These are phyloP conservation scores for Platysternon megacephalum DNA, from an alignment of 2,113 vertebrate genomes.

Conservation along the genomic window DNA sequence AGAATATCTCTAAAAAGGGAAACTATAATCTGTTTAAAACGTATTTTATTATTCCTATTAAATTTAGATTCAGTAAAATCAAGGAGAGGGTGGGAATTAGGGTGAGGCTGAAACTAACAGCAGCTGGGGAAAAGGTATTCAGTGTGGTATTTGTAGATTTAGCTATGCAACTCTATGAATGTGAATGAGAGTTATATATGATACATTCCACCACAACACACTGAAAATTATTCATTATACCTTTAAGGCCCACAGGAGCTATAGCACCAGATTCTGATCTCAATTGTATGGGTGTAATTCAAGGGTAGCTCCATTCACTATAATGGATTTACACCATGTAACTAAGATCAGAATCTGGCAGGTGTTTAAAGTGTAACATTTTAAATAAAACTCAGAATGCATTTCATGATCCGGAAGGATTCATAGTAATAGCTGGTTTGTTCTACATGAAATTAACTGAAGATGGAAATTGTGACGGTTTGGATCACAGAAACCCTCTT, in stretches of 20 bases:
- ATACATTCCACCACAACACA: neutral
- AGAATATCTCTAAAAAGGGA: neutral
- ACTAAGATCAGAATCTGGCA: neutral
- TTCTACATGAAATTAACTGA: neutral
- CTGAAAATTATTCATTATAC: neutral
- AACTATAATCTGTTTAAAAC: neutral
- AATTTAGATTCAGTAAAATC: neutral
- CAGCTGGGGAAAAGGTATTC: neutral
- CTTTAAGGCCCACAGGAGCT: neutral
- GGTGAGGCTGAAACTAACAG: fast-evolving
- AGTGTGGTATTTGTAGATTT: neutral
- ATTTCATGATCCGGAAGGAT: neutral
- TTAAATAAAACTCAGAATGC: neutral
- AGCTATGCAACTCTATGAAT: neutral
- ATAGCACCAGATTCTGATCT: fast-evolving
- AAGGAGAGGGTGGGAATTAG: neutral
- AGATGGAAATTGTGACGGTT: neutral
- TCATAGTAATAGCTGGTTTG: neutral
- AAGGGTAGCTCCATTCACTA: neutral
- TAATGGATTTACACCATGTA: neutral
- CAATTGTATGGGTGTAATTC: neutral
- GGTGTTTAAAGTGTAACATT: neutral
- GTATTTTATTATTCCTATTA: neutral
- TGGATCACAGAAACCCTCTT: too few relatives aligned
- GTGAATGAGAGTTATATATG: neutral